Evolutionary conservation across 2,113 vertebrate species (phyloP), one percentile per base, ranked within the genome.

Genomic region (Amphilophus citrinellus): DNA sequence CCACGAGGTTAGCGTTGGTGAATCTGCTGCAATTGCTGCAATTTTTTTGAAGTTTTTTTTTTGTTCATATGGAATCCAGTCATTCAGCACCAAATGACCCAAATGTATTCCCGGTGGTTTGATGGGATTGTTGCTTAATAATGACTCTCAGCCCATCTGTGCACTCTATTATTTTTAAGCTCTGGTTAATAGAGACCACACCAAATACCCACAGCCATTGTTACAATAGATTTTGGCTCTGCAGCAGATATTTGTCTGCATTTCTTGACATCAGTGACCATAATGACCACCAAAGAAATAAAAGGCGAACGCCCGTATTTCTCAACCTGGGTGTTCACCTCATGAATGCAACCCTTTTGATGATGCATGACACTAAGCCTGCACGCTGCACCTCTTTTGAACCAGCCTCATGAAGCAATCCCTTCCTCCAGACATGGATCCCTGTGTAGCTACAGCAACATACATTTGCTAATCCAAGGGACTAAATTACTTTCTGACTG

Each of bases 121-220:
- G 58, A 83, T 37, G 42, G 13, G 15, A n/a, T 27, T 60, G 32
- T 22, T 68, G 77, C 77, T 84, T 58, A 80, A 77, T 79, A 82
- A 68, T 62, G 22, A 58, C 47, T 47, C 68, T 27, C 3, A 53
- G 10, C 56, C 56, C 62, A 50, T 15, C 13, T 32, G 22, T 56
- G 47, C 14, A 35, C 66, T 53, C 44, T 53, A n/a, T 17, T 15
- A 9, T 58, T 50, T 76, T 57, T 63, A 30, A 65, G n/a, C 39
- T 58, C 32, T 24, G 17, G 79, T 79, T 68, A 83, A 88, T 57
- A 53, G n/a, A 39, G 76, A 53, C 50, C 17, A 27, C 30, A 20
- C 22, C 17, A 61, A 37, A 59, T 39, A n/a, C 17, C 22, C 37
- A 58, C 22, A 7, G 75, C 14, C 22, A 60, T 14, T 76, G 20